Conservation (phyloP, 2,888 invertebrate species). For the Spilarctia lutea region DNA sequence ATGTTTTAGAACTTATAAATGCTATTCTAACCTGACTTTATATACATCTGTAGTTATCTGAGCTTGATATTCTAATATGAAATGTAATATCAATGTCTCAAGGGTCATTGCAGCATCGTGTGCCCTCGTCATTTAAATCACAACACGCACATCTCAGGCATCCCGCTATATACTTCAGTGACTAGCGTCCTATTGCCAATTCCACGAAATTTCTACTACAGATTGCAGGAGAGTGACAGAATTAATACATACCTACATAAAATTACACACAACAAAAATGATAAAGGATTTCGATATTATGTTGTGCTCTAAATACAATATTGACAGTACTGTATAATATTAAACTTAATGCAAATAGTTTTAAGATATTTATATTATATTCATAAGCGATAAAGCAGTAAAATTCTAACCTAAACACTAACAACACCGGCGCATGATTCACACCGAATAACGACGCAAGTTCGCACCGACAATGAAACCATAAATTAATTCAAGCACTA, state of each 20-base stretch:
- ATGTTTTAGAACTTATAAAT: too few relatives aligned
- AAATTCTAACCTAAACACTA: slow-evolving; percentile 26
- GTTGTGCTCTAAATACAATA: not conserved
- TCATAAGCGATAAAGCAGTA: not conserved
- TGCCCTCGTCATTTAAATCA: too few relatives aligned
- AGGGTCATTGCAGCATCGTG: too few relatives aligned
- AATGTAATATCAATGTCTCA: too few relatives aligned
- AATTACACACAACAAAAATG: not conserved
- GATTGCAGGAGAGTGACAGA: not conserved
- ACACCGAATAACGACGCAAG: slow-evolving; percentile 63
- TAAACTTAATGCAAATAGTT: not conserved
- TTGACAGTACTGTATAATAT: not conserved
- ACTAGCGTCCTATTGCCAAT: too few relatives aligned
- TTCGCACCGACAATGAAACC: slow-evolving; percentile 67
- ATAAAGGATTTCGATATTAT: not conserved
- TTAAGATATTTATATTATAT: not conserved
- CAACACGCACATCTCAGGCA: too few relatives aligned
- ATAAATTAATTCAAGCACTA: slow-evolving; percentile 76
- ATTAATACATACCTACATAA: too few relatives aligned
- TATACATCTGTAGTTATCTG: too few relatives aligned
- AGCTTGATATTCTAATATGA: too few relatives aligned
- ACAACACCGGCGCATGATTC: slow-evolving; percentile 70
- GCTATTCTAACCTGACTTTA: too few relatives aligned
- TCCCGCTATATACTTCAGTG: too few relatives aligned
- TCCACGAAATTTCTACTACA: not conserved